phyloP scores from a whole-genome alignment of 2,113 vertebrate genomes.

The Fulica atra region DNA sequence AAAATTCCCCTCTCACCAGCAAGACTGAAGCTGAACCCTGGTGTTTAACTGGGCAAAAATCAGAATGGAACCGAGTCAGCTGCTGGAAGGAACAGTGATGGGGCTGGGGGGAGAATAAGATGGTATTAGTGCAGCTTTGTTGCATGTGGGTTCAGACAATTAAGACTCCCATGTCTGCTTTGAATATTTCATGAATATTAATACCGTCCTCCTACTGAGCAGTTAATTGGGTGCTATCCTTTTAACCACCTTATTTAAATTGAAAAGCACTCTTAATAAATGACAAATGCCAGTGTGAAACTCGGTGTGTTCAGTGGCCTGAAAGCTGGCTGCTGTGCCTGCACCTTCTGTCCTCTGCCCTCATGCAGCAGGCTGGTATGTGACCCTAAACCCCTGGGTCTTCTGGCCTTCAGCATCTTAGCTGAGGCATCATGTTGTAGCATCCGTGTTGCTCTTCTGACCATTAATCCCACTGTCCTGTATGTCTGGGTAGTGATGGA shows the following conservation, averaged over 20 bases:
- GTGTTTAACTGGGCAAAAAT: neutral
- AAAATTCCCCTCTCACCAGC: neutral
- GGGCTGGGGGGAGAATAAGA: neutral
- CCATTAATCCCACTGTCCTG: neutral
- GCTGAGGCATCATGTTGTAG: neutral
- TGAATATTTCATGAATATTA: conserved; percentile 12
- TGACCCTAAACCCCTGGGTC: neutral
- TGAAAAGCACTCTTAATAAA: neutral
- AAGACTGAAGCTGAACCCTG: neutral
- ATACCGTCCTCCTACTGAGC: neutral
- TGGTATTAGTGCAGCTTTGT: neutral
- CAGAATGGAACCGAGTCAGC: neutral
- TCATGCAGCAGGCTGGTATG: neutral
- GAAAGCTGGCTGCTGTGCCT: no score
- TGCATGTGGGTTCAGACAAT: neutral
- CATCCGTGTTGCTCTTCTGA: neutral
- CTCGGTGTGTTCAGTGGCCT: rapidly evolving
- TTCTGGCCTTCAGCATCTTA: neutral
- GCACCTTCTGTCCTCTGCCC: neutral
- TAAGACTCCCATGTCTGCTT: neutral
- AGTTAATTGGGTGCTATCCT: conserved; percentile 41
- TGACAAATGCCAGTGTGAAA: neutral
- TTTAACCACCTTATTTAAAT: neutral
- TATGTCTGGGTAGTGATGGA: neutral
- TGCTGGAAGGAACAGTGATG: neutral